Evolutionary conservation across 2,888 invertebrate genomes (phyloP).

Genomic region (Athrips mouffetella): DNA sequence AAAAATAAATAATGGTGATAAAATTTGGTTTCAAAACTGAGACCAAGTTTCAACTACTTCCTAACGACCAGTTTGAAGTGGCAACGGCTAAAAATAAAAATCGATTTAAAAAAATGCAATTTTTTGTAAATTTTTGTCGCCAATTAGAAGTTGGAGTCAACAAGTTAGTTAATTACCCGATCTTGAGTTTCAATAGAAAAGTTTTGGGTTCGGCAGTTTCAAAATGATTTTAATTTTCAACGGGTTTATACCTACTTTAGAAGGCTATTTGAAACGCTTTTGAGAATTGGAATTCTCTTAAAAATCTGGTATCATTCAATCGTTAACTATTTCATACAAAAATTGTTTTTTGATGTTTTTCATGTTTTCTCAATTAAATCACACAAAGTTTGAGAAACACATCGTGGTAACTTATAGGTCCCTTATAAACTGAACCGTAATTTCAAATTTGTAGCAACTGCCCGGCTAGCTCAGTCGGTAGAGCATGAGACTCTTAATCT

Average conservation of each 20-base stretch:
- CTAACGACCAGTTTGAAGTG: background rate
- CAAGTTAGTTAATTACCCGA: conserved; percentile 25
- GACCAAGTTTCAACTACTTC: background rate
- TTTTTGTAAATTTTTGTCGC: conserved; percentile 25
- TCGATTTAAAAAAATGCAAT: conserved; percentile 15
- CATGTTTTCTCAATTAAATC: background rate
- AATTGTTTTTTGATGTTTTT: too few relatives aligned
- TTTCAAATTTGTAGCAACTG: conserved; percentile 25
- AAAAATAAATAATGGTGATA: too few relatives aligned
- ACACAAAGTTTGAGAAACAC: background rate
- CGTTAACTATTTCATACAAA: too few relatives aligned
- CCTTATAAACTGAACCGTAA: background rate
- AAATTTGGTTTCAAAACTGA: too few relatives aligned
- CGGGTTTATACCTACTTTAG: too few relatives aligned
- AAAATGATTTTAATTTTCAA: too few relatives aligned
- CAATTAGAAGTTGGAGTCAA: conserved; percentile 23
- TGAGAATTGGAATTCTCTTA: too few relatives aligned
- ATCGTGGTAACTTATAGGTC: too few relatives aligned
- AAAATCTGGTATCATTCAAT: too few relatives aligned
- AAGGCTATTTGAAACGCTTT: too few relatives aligned
- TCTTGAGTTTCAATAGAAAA: conserved; percentile 6
- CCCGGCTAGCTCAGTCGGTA: conserved; percentile 80
- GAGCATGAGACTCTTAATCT: conserved; percentile 82
- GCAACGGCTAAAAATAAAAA: conserved; percentile 19
- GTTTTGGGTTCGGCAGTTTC: background rate